Percentiles rank a stretch among this genome's conserved stretches.
Conservation (phyloP, 2,113 vertebrate genomes). For the Mola mola region DNA sequence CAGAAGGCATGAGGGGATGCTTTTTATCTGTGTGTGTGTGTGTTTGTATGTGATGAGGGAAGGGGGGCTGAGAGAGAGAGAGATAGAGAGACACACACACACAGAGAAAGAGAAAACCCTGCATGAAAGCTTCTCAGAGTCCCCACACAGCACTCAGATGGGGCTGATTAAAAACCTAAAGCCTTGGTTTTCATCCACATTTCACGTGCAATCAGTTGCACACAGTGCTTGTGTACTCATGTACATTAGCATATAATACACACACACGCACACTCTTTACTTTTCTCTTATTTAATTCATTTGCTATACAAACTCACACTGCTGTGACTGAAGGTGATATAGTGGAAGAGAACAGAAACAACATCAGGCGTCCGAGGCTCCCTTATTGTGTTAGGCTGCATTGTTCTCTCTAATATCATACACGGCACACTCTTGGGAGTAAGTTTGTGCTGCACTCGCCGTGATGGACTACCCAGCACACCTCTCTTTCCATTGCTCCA, state of each 20-base stretch:
- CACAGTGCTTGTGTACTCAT: too few relatives aligned
- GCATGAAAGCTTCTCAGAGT: slow-evolving; percentile 77
- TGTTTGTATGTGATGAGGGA: slow-evolving; percentile 24
- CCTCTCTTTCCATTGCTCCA: slow-evolving; percentile 61
- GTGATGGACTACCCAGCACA: slow-evolving; percentile 50
- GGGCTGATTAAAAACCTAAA: slow-evolving; percentile 79
- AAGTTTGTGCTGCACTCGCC: slow-evolving; percentile 25
- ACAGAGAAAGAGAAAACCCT: slow-evolving; percentile 24
- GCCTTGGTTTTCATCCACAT: slow-evolving; percentile 74
- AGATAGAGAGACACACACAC: too few relatives aligned
- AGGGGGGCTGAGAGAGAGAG: slow-evolving; percentile 17
- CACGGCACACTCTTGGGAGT: slow-evolving; percentile 51
- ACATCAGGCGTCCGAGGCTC: slow-evolving; percentile 50
- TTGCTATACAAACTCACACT: slow-evolving; percentile 17
- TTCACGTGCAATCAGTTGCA: slow-evolving; percentile 55
- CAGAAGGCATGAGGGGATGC: slow-evolving; percentile 76
- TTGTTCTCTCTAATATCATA: slow-evolving; percentile 67
- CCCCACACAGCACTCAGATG: slow-evolving; percentile 73
- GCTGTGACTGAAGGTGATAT: slow-evolving; percentile 26
- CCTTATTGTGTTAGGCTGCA: slow-evolving; percentile 54
- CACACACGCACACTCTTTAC: slow-evolving; percentile 31
- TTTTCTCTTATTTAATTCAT: slow-evolving; percentile 31
- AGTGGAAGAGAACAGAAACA: slow-evolving; percentile 46
- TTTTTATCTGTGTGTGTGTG: slow-evolving; percentile 34
- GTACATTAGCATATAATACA: not conserved